Evolutionary conservation across 2,113 vertebrate genomes (phyloP).

Genomic region (Peromyscus leucopus): DNA sequence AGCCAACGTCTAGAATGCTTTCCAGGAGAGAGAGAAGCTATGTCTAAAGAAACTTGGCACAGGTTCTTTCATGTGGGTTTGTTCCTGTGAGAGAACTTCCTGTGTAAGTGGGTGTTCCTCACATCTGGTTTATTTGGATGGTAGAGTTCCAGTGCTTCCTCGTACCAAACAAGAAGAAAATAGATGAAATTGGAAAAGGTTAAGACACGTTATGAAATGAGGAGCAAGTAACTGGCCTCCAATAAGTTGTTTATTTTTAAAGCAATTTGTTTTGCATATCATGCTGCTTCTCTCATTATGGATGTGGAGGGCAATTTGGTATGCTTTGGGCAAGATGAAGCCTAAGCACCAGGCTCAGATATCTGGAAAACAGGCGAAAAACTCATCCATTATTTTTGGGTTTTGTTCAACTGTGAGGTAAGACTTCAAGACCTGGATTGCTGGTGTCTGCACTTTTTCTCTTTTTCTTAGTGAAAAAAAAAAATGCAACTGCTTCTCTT

Average conservation of each 20-base stretch:
- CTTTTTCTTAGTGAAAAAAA: neutral
- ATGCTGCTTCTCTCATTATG: neutral
- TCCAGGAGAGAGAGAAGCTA: neutral
- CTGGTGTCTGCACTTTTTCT: neutral
- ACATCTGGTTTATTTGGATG: constrained; percentile 73
- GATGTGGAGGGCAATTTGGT: neutral
- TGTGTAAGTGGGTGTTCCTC: constrained; percentile 70
- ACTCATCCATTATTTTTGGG: neutral
- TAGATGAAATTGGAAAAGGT: constrained; percentile 50
- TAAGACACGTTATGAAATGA: constrained; percentile 59
- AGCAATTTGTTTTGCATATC: neutral
- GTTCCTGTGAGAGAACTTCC: constrained; percentile 4
- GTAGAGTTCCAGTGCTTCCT: constrained; percentile 52
- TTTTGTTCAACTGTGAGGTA: constrained; percentile 33
- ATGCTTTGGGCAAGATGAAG: neutral
- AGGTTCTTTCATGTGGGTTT: constrained; percentile 67
- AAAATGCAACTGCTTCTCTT: neutral
- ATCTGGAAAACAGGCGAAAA: neutral
- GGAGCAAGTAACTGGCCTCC: neutral
- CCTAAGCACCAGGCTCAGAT: neutral
- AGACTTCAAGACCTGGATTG: neutral
- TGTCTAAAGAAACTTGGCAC: constrained; percentile 35
- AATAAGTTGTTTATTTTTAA: constrained; percentile 58
- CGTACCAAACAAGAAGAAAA: constrained; percentile 58
- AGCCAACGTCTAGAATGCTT: neutral